Conservation (phyloP, 2,888 invertebrate genomes). For the Ptilodon capucinus region DNA sequence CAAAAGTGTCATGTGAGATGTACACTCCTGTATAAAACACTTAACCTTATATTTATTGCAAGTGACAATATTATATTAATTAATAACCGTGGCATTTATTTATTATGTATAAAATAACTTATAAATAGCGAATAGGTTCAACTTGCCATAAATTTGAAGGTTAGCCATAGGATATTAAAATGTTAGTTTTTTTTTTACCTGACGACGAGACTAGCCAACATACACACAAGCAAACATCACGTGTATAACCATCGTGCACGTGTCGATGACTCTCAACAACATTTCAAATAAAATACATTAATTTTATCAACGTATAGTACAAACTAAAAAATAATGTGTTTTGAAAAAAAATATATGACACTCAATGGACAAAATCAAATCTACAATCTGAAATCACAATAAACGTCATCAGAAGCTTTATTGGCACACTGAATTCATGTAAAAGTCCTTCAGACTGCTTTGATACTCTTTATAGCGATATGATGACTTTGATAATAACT, state of each 20-base stretch:
- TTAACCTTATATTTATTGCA: too few species aligned
- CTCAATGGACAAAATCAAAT: too few species aligned
- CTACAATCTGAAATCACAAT: too few species aligned
- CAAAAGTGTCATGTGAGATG: neutral
- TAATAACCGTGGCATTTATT: too few species aligned
- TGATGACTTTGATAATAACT: constrained; percentile 10
- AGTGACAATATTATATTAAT: neutral
- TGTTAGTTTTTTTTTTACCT: too few species aligned
- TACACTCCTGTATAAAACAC: neutral
- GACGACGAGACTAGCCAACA: constrained; percentile 46
- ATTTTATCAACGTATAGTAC: constrained; percentile 14
- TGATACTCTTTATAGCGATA: constrained; percentile 5
- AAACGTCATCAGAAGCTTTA: too few species aligned
- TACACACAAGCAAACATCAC: constrained; percentile 49
- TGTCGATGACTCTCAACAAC: constrained; percentile 33
- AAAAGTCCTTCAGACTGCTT: constrained; percentile 20
- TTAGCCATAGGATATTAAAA: too few species aligned
- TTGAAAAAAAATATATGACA: neutral
- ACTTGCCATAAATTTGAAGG: too few species aligned
- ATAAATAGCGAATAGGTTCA: too few species aligned
- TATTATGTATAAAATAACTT: too few species aligned
- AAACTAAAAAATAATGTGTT: too few species aligned
- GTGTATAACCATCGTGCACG: constrained; percentile 32
- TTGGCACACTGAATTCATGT: too few species aligned
- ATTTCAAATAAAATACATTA: constrained; percentile 17